Percentiles rank a stretch among this genome's conserved stretches.
These are phyloP conservation scores for Rhinophrynus dorsalis DNA, from an alignment of 2,797 vertebrate species.

Conservation along the genomic window DNA sequence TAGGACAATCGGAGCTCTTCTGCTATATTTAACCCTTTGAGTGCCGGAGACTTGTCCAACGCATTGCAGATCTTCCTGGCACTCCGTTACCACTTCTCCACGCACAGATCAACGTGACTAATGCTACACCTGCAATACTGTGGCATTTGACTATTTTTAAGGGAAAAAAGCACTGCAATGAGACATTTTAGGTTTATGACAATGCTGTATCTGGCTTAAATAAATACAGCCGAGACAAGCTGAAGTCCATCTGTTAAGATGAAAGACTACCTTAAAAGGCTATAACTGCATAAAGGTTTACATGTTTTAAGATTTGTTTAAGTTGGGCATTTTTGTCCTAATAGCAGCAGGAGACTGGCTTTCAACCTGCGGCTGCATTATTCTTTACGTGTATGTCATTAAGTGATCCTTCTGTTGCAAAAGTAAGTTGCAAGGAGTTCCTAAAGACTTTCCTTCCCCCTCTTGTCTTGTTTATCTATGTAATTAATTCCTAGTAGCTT, in stretches of 20 bases:
- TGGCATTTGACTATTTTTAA: neutral
- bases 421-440: neutral
- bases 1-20: too few species aligned
- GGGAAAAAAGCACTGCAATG: neutral
- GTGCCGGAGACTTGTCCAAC: too few species aligned
- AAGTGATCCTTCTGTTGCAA: neutral
- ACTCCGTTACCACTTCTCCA: too few species aligned
- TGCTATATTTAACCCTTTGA: too few species aligned
- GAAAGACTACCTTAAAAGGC: conserved; percentile 63
- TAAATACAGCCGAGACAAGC: conserved; percentile 25
- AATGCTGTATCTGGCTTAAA: conserved; percentile 9
- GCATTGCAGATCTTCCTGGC: too few species aligned
- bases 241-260: conserved; percentile 39
- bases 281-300: conserved; percentile 54
- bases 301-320: conserved; percentile 57
- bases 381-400: neutral
- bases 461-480: neutral
- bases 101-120: too few species aligned
- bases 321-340: conserved; percentile 55
- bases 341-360: conserved; percentile 38
- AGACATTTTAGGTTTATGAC: conserved; percentile 28
- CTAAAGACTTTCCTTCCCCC: neutral
- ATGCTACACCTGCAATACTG: too few species aligned
- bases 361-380: conserved; percentile 1
- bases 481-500: neutral